These are phyloP conservation scores for Eumaeus atala DNA, from an alignment of 1,140 invertebrate species.

Conservation along the genomic window DNA sequence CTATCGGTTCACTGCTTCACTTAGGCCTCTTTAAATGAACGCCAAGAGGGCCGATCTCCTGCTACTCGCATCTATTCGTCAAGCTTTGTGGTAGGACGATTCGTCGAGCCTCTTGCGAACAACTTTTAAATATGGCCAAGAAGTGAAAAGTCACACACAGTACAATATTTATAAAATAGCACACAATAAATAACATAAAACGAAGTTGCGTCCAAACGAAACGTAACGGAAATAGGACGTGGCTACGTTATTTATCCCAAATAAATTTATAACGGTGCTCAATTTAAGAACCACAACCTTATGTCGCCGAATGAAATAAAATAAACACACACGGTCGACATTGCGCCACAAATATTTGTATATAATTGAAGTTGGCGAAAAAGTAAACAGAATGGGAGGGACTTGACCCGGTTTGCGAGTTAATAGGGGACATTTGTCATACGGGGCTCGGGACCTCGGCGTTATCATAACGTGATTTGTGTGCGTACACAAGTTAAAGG, in stretches of 20 bases:
- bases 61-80: too few species aligned
- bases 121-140: too few species aligned
- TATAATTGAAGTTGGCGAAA: constrained; percentile 30
- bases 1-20: too few species aligned
- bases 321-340: constrained; percentile 32
- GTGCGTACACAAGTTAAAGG: constrained; percentile 1
- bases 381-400: constrained; percentile 27
- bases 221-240: background rate
- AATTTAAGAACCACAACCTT: constrained; percentile 1
- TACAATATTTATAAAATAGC: too few species aligned
- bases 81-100: too few species aligned
- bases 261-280: constrained; percentile 10
- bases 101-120: too few species aligned
- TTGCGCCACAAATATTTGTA: constrained; percentile 30
- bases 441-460: constrained; percentile 11
- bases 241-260: constrained; percentile 11
- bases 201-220: too few species aligned
- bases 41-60: too few species aligned
- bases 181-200: too few species aligned
- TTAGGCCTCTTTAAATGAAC: too few species aligned
- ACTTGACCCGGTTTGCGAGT: constrained; percentile 26
- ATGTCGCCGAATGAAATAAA: constrained; percentile 14
- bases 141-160: too few species aligned
- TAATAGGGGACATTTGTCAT: constrained; percentile 33
- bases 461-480: constrained; percentile 34